Evolutionary conservation across 1,140 invertebrate species (phyloP).

Genomic region (Bombus sibiricus): DNA sequence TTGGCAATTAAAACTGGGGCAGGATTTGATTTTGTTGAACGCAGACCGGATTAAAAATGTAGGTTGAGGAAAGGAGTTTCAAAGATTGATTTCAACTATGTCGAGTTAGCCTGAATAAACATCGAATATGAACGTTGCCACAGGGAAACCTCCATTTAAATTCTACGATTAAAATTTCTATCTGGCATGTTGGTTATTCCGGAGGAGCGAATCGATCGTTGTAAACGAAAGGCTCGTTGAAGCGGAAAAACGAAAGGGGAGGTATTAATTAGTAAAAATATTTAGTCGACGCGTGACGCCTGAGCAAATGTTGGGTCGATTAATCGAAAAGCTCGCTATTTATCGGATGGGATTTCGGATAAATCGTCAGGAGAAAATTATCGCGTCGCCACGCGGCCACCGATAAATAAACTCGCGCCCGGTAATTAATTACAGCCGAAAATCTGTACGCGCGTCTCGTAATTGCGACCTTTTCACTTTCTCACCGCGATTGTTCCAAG

Average conservation of each 20-base stretch:
- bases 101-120: neutral
- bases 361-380: conserved; percentile 34
- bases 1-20: too few relatives aligned
- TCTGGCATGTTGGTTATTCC: neutral
- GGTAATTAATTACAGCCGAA: conserved; percentile 37
- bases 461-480: conserved; percentile 39
- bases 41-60: neutral
- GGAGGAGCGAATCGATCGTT: neutral
- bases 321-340: conserved; percentile 31
- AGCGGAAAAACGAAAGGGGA: neutral
- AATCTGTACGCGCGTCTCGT: conserved; percentile 15
- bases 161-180: neutral
- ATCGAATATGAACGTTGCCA: neutral
- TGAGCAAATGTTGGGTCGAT: conserved; percentile 11
- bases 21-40: too few relatives aligned
- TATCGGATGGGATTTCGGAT: conserved; percentile 2
- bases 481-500: conserved; percentile 12
- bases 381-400: neutral
- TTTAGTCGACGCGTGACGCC: neutral
- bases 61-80: neutral
- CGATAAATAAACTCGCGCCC: conserved; percentile 23
- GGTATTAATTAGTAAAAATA: conserved; percentile 1
- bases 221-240: neutral
- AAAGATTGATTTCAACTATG: neutral
- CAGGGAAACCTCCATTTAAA: too few relatives aligned